A percentile compares a stretch with the other conserved stretches of the same genome.
phyloP scores from a whole-genome alignment of 2,888 invertebrate genomes.

The Noctua janthina region DNA sequence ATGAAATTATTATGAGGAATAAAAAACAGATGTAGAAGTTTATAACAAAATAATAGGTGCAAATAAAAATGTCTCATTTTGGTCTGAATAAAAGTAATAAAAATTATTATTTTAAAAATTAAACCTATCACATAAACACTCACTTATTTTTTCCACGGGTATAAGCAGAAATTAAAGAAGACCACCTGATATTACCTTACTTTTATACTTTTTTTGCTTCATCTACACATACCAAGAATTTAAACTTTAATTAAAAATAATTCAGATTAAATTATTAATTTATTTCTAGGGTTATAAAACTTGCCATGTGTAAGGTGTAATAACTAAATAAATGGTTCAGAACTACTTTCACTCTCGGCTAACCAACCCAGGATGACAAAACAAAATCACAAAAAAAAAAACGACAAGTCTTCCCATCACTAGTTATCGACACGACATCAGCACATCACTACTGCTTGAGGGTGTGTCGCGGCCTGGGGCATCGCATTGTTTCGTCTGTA shows the following conservation, averaged over 20 bases:
- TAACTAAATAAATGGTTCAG: not conserved
- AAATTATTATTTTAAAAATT: too few relatives aligned
- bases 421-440: slow-evolving; percentile 64
- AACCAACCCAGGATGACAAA: not conserved
- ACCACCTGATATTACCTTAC: not conserved
- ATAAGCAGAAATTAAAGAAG: not conserved
- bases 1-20: not conserved
- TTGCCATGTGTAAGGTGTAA: not conserved
- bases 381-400: not conserved
- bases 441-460: slow-evolving; percentile 81
- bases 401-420: slow-evolving; percentile 54
- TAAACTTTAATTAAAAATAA: not conserved
- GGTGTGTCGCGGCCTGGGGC: slow-evolving; percentile 87
- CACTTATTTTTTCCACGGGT: not conserved
- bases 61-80: not conserved
- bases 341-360: not conserved
- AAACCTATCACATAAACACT: not conserved
- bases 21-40: not conserved
- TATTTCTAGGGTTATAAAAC: not conserved
- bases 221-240: not conserved
- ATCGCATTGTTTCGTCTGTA: slow-evolving; percentile 88
- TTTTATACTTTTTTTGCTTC: not conserved
- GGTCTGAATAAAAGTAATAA: not conserved
- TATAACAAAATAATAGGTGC: too few relatives aligned
- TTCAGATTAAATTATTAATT: not conserved